phyloP scores from a whole-genome alignment of 2,888 invertebrate genomes.

The Polydrusus tereticollis region DNA sequence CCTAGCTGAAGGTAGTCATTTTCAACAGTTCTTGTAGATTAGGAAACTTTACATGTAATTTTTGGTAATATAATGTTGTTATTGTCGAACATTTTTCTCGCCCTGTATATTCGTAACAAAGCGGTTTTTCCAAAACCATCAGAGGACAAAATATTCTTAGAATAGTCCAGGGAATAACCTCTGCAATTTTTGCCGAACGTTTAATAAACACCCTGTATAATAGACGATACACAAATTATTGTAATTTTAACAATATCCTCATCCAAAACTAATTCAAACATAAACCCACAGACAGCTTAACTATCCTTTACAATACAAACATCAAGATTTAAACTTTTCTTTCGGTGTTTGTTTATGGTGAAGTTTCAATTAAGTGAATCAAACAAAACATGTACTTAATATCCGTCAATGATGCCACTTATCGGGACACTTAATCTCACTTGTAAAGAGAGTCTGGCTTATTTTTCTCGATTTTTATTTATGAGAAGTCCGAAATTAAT shows the following conservation, averaged over 20 bases:
- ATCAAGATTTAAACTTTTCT: constrained; percentile 40
- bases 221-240: neutral
- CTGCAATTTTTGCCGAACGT: too few relatives aligned
- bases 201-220: too few relatives aligned
- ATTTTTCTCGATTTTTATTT: constrained; percentile 36
- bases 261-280: constrained; percentile 35
- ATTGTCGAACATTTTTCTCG: too few relatives aligned
- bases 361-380: constrained; percentile 38
- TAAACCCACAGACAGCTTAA: constrained; percentile 38
- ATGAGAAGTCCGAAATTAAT: constrained; percentile 12
- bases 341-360: constrained; percentile 34
- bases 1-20: too few relatives aligned
- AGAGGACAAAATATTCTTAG: too few relatives aligned
- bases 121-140: too few relatives aligned
- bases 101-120: too few relatives aligned
- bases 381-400: constrained; percentile 40
- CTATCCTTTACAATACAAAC: constrained; percentile 36
- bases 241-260: neutral
- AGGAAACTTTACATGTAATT: too few relatives aligned
- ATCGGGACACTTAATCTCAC: constrained; percentile 37
- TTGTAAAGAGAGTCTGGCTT: constrained; percentile 32
- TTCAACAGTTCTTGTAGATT: too few relatives aligned
- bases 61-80: too few relatives aligned
- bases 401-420: constrained; percentile 43
- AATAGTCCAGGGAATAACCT: too few relatives aligned